phyloP scores from a whole-genome alignment of 2,888 invertebrate genomes.

The Meiosimyza platycephala region DNA sequence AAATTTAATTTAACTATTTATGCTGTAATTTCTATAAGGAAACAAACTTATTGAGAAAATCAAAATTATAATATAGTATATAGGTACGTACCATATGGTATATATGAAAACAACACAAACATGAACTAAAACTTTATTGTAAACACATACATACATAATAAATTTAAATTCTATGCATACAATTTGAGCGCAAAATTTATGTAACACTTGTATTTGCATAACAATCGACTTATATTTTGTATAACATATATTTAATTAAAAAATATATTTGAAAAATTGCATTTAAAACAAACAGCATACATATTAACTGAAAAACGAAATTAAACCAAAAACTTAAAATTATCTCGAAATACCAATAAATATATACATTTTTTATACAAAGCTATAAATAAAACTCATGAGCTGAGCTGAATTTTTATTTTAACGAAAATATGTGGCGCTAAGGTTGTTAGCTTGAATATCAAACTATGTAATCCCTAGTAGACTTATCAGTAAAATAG shows the following conservation, averaged over 20 bases:
- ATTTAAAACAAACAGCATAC: slow-evolving; percentile 17
- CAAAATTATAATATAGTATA: slow-evolving; percentile 39
- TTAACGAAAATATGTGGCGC: too few relatives aligned
- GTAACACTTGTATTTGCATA: slow-evolving; percentile 13
- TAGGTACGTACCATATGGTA: slow-evolving; percentile 43
- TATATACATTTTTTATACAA: slow-evolving; percentile 33
- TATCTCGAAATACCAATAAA: slow-evolving; percentile 32
- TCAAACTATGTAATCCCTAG: too few relatives aligned
- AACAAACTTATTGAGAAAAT: slow-evolving; percentile 42
- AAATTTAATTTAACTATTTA: not conserved
- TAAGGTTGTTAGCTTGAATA: too few relatives aligned
- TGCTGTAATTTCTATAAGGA: slow-evolving; percentile 39
- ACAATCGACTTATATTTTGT: slow-evolving; percentile 5
- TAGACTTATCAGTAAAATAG: too few relatives aligned
- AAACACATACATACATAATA: not conserved
- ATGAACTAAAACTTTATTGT: slow-evolving; percentile 9
- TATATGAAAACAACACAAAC: slow-evolving; percentile 30
- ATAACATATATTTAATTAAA: slow-evolving; percentile 22
- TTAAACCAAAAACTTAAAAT: not conserved
- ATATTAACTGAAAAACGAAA: not conserved
- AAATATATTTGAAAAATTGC: slow-evolving; percentile 12
- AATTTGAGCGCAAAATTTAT: too few relatives aligned
- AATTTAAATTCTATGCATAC: not conserved
- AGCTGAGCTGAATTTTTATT: too few relatives aligned
- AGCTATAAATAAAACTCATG: not conserved